phyloP scores from a whole-genome alignment of 2,888 invertebrate genomes.

The Apotomis betuletana region DNA sequence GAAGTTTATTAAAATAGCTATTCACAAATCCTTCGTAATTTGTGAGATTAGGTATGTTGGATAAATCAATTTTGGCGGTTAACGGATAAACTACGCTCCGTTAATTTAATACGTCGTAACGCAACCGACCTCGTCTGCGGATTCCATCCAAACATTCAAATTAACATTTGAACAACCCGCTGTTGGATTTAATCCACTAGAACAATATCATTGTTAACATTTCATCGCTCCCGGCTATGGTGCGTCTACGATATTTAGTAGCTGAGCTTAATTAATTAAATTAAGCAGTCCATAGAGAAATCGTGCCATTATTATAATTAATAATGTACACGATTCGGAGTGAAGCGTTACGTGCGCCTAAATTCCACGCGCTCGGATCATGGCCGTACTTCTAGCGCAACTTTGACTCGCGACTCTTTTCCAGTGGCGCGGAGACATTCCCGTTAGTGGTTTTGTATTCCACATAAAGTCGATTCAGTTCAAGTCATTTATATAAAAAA shows the following conservation, averaged over 20 bases:
- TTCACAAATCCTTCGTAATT: conserved; percentile 46
- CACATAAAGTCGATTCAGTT: too few relatives aligned
- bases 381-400: neutral
- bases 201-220: conserved; percentile 79
- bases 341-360: neutral
- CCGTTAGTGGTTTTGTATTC: too few relatives aligned
- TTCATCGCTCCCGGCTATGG: conserved; percentile 72
- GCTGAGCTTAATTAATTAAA: conserved; percentile 72
- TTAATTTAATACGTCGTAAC: conserved; percentile 67
- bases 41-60: conserved; percentile 50
- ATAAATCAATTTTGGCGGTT: conserved; percentile 53
- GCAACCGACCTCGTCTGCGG: conserved; percentile 63
- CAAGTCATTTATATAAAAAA: too few relatives aligned
- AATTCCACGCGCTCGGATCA: neutral
- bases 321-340: conserved; percentile 56
- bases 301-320: conserved; percentile 74
- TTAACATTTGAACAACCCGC: conserved; percentile 70
- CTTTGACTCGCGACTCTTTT: too few relatives aligned
- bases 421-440: too few relatives aligned
- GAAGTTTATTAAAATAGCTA: conserved; percentile 47
- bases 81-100: conserved; percentile 57
- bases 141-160: conserved; percentile 72
- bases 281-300: conserved; percentile 65
- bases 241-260: conserved; percentile 71
- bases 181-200: conserved; percentile 73